Conservation (phyloP, 2,797 vertebrate genomes). For the Uromys caudimaculatus region DNA sequence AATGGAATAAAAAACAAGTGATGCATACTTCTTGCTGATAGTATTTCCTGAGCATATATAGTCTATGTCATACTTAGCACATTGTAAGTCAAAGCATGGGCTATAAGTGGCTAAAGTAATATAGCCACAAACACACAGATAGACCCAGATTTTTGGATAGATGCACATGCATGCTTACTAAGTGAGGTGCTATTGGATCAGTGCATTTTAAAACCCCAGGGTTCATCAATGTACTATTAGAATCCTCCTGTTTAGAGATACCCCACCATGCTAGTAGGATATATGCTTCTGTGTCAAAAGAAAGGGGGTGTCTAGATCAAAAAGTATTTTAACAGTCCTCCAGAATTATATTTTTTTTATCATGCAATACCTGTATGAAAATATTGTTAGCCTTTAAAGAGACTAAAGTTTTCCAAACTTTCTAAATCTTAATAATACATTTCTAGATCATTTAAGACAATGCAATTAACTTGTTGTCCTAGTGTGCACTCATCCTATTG, state of each 20-base stretch:
- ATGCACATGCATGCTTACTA: background rate
- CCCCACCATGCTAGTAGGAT: accelerated
- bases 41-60: background rate
- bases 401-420: background rate
- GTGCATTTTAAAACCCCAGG: background rate
- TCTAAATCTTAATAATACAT: background rate
- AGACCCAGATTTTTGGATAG: background rate
- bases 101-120: background rate
- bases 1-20: background rate
- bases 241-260: background rate
- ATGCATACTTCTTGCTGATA: background rate
- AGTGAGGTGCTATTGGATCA: background rate
- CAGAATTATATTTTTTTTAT: background rate
- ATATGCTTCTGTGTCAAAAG: background rate
- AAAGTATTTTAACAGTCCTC: background rate
- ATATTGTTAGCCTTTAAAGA: background rate
- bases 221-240: background rate
- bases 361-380: background rate
- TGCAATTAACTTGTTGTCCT: background rate
- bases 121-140: accelerated
- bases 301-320: background rate
- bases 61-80: background rate
- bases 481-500: background rate
- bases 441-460: background rate
- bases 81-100: background rate